phyloP scores from a whole-genome alignment of 2,113 vertebrate genomes.

The Cyanoramphus novaezelandiae region DNA sequence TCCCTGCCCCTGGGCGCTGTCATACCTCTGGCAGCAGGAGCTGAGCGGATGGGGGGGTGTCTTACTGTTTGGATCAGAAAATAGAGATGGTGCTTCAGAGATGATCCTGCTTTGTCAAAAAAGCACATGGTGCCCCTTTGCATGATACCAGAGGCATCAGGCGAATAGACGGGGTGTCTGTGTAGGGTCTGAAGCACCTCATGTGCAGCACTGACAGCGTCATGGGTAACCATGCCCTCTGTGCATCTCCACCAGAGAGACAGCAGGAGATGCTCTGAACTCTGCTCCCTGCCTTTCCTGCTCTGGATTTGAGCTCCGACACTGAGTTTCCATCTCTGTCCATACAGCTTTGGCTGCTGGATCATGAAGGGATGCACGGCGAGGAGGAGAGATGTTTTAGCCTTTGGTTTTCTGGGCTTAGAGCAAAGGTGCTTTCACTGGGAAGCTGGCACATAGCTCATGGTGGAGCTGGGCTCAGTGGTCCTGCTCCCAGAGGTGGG shows the following conservation, averaged over 20 bases:
- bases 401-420: neutral
- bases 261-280: neutral
- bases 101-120: neutral
- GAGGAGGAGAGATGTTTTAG: neutral
- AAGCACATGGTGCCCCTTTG: rapidly evolving
- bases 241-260: neutral
- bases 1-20: neutral
- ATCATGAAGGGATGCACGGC: rapidly evolving
- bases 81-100: neutral
- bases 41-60: rapidly evolving
- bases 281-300: neutral
- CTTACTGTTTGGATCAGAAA: neutral
- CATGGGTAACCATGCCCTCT: rapidly evolving
- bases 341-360: neutral
- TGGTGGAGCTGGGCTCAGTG: rapidly evolving
- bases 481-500: neutral
- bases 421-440: neutral
- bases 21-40: neutral
- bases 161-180: rapidly evolving
- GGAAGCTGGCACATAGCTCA: neutral
- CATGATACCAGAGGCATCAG: neutral
- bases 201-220: neutral
- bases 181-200: neutral
- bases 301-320: neutral
- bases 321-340: neutral